phyloP scores from a whole-genome alignment of 2,888 invertebrate genomes.

The Stegophylla sp. region DNA sequence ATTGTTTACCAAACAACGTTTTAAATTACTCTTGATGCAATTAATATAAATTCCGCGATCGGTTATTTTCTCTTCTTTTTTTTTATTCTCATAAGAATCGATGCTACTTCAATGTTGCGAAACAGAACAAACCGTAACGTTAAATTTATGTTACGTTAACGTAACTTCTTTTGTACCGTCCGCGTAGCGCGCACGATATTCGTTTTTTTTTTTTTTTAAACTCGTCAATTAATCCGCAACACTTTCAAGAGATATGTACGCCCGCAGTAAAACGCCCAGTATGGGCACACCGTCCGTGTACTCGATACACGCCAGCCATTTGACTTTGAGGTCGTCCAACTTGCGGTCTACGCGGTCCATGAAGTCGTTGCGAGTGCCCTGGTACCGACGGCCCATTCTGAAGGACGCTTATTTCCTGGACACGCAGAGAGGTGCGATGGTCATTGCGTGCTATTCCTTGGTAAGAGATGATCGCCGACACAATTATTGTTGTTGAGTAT shows the following conservation, averaged over 20 bases:
- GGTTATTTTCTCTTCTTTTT: background rate
- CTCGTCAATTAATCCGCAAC: no score
- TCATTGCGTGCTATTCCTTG: constrained; percentile 79
- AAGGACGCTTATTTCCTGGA: constrained; percentile 82
- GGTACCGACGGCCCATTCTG: constrained; percentile 86
- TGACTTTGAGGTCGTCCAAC: constrained; percentile 80
- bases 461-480: constrained; percentile 68
- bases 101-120: no score
- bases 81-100: background rate
- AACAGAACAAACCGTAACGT: no score
- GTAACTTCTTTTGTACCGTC: no score
- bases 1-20: constrained; percentile 40
- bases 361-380: constrained; percentile 79
- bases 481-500: background rate
- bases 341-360: constrained; percentile 81
- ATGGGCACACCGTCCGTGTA: constrained; percentile 88
- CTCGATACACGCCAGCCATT: constrained; percentile 70
- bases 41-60: constrained; percentile 13
- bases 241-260: no score
- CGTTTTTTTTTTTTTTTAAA: no score
- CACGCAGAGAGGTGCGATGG: constrained; percentile 81
- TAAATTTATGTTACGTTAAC: no score
- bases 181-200: no score
- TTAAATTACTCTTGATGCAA: background rate
- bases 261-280: constrained; percentile 83